Conservation (phyloP, 2,888 invertebrate species). For the Nemurella pictetii region DNA sequence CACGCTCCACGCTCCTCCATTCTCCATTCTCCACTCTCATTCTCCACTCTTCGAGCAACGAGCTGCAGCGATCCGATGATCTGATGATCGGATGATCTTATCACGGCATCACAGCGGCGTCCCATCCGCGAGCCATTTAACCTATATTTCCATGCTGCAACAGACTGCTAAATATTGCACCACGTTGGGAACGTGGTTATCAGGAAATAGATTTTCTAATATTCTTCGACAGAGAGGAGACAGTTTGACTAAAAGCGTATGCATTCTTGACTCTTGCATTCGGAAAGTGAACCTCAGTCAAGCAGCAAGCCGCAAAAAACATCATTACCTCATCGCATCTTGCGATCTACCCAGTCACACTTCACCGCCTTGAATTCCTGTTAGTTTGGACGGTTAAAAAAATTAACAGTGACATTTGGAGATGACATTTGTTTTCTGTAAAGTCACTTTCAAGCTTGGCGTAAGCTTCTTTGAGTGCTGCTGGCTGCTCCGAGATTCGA, state of each 20-base stretch:
- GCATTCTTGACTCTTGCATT: not conserved
- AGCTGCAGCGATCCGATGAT: too few species aligned
- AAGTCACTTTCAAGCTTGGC: not conserved
- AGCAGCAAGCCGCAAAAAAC: not conserved
- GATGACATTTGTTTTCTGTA: not conserved
- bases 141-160: not conserved
- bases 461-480: too few species aligned
- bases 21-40: not conserved
- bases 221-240: not conserved
- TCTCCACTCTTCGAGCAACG: too few species aligned
- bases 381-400: not conserved
- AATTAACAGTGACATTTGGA: not conserved
- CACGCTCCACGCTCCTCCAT: not conserved
- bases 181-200: not conserved
- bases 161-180: not conserved
- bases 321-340: not conserved
- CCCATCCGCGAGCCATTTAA: not conserved
- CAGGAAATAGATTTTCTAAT: not conserved
- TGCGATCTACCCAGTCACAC: not conserved
- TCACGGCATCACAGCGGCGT: not conserved
- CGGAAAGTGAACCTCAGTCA: not conserved
- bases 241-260: not conserved
- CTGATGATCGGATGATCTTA: too few species aligned
- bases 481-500: too few species aligned
- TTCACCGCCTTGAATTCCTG: not conserved